A percentile compares a stretch with the other conserved stretches of the same genome.
These are phyloP conservation scores for Cyclargus thomasi DNA, from an alignment of 1,140 invertebrate genomes.

Conservation along the genomic window DNA sequence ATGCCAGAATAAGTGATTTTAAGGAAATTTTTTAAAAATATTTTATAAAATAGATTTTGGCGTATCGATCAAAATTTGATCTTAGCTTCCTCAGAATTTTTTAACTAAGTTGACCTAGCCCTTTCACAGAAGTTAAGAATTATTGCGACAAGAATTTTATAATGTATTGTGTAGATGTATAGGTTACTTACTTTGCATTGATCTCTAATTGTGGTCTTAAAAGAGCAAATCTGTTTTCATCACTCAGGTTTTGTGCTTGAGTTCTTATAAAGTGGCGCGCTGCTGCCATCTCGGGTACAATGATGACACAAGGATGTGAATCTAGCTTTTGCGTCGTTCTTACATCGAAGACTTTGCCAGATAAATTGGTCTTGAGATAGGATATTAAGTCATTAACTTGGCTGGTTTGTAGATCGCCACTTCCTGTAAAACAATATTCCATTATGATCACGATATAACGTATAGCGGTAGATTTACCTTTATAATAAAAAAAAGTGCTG, in stretches of 20 bases:
- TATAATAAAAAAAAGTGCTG: no score
- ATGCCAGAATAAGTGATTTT: no score
- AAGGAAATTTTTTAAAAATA: no score
- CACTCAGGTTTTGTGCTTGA: slow-evolving; percentile 87
- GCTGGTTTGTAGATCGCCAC: slow-evolving; percentile 80
- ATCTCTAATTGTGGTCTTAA: slow-evolving; percentile 95
- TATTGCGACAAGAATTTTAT: no score
- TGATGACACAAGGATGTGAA: slow-evolving; percentile 94
- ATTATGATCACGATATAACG: no score
- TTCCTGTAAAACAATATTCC: slow-evolving; percentile 64
- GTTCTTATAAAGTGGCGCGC: slow-evolving; percentile 95
- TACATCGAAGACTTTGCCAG: slow-evolving; percentile 86
- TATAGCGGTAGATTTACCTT: no score
- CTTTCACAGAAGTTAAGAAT: no score
- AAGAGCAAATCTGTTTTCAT: slow-evolving; percentile 90
- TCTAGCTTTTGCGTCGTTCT: slow-evolving; percentile 90
- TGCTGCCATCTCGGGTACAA: slow-evolving; percentile 96
- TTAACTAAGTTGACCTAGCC: no score
- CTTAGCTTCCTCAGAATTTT: no score
- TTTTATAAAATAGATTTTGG: no score
- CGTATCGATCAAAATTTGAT: no score
- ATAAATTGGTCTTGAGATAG: slow-evolving; percentile 86
- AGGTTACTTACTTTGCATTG: slow-evolving; percentile 85
- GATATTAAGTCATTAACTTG: slow-evolving; percentile 85
- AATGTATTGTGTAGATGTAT: background rate